Evolutionary conservation across 2,797 vertebrate genomes (phyloP).

Genomic region (Dallia pectoralis): DNA sequence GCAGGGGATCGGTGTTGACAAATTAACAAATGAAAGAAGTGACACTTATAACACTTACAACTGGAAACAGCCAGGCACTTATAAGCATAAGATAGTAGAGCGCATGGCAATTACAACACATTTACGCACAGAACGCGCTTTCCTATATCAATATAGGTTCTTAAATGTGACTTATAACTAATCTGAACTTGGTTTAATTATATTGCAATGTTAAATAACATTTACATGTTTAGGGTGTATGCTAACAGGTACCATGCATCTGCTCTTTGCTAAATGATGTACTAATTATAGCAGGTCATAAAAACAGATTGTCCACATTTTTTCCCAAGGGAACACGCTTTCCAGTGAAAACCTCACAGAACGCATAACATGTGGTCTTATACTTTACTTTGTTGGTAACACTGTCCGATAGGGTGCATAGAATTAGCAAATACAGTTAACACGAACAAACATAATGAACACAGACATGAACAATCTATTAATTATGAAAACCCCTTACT

Average conservation of each 20-base stretch:
- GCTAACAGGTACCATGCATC: background rate
- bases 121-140: background rate
- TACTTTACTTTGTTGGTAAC: background rate
- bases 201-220: background rate
- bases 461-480: no score
- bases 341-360: background rate
- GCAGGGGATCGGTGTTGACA: background rate
- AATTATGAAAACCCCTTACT: no score
- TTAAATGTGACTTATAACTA: background rate
- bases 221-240: background rate
- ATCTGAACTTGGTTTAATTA: background rate
- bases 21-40: background rate
- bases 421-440: no score
- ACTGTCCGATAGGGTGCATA: no score
- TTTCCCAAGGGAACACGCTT: background rate
- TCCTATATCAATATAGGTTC: background rate
- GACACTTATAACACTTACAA: no score
- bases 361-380: background rate
- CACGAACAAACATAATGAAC: no score
- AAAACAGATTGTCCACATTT: background rate
- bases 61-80: background rate
- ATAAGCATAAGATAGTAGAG: background rate
- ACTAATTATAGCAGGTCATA: slow-evolving; percentile 9
- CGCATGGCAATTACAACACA: background rate
- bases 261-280: background rate